A percentile compares a stretch with the other conserved stretches of the same genome.
phyloP scores from a whole-genome alignment of 2,888 invertebrate genomes.

The Leptura quadrifasciata region DNA sequence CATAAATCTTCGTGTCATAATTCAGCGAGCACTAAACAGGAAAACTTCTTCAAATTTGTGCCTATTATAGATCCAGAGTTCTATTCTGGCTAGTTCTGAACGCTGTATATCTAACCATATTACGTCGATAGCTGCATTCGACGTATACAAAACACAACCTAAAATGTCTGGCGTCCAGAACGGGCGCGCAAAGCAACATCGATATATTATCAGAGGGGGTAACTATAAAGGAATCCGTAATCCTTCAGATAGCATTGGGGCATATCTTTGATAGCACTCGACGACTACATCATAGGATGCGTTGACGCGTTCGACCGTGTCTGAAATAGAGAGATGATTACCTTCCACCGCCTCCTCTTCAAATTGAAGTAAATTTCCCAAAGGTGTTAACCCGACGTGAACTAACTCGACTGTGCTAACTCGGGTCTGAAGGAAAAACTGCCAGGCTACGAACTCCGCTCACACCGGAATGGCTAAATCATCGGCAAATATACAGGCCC shows the following conservation, averaged over 20 bases:
- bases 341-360: conserved; percentile 60
- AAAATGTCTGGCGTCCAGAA: conserved; percentile 17
- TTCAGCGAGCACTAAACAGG: too few relatives aligned
- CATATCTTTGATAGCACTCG: conserved; percentile 58
- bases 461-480: not conserved
- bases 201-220: conserved; percentile 50
- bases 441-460: not conserved
- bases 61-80: too few relatives aligned
- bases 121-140: not conserved
- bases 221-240: conserved; percentile 52
- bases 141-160: not conserved
- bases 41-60: too few relatives aligned
- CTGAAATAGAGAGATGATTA: conserved; percentile 62
- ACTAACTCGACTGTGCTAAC: conserved; percentile 26
- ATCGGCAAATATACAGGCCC: not conserved
- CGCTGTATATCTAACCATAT: too few relatives aligned
- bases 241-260: conserved; percentile 53
- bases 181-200: conserved; percentile 44
- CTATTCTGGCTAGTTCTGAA: too few relatives aligned
- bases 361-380: conserved; percentile 67
- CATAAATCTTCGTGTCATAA: too few relatives aligned
- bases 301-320: conserved; percentile 64
- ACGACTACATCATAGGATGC: conserved; percentile 55
- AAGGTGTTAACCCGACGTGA: conserved; percentile 63
- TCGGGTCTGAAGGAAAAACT: conserved; percentile 5